A percentile compares a stretch with the other conserved stretches of the same genome.
These are phyloP conservation scores for Oscheius onirici DNA, from an alignment of 2,888 invertebrate species.

Conservation along the genomic window DNA sequence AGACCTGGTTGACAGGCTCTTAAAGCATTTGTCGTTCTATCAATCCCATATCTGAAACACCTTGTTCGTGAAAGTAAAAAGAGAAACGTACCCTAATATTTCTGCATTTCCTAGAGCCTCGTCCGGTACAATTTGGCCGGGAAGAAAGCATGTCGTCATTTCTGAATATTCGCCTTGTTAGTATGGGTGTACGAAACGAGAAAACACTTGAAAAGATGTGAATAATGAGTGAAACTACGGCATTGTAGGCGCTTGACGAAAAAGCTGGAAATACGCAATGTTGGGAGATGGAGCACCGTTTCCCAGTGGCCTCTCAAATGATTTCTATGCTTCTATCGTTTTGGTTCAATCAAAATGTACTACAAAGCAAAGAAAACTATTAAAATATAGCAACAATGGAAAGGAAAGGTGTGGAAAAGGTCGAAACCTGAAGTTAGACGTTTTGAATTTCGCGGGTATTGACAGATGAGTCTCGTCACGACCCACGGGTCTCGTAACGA, in stretches of 20 bases:
- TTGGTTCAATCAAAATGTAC: too few species aligned
- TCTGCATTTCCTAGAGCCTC: background rate
- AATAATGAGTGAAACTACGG: background rate
- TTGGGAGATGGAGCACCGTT: too few species aligned
- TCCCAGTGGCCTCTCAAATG: too few species aligned
- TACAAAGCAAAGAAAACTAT: too few species aligned
- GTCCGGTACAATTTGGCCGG: constrained; percentile 12
- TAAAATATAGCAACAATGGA: too few species aligned
- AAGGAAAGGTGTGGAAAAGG: too few species aligned
- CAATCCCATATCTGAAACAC: constrained; percentile 53
- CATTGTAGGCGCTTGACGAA: background rate
- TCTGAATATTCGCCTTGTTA: background rate
- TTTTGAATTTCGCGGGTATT: too few species aligned
- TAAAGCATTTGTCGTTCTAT: constrained; percentile 37
- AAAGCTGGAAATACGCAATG: background rate
- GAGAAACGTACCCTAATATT: background rate
- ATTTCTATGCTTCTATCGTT: too few species aligned
- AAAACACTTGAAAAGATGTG: background rate
- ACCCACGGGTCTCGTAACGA: too few species aligned
- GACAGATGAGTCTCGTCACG: too few species aligned
- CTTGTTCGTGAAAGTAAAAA: background rate
- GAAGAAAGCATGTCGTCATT: constrained; percentile 15
- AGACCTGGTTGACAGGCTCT: constrained; percentile 49
- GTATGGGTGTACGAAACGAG: background rate
- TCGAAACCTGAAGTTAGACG: too few species aligned